Evolutionary conservation across 1,140 invertebrate genomes (phyloP).

Genomic region (Helicoverpa zea): DNA sequence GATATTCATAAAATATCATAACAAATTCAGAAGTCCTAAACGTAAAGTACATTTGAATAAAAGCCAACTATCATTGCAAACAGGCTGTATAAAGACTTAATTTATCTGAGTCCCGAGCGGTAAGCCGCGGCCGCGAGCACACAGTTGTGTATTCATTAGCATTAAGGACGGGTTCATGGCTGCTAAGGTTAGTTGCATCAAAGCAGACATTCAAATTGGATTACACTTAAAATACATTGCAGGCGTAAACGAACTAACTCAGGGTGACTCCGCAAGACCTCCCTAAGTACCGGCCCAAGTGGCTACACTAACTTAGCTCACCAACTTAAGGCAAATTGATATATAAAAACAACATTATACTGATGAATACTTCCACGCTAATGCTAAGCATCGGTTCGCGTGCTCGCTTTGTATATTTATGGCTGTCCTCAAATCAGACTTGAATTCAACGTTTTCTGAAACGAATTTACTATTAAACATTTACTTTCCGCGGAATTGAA

Average conservation of each 20-base stretch:
- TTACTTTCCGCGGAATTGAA: slow-evolving; percentile 3
- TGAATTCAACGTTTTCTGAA: slow-evolving; percentile 31
- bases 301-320: neutral
- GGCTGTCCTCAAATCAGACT: slow-evolving; percentile 19
- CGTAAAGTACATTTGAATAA: slow-evolving; percentile 44
- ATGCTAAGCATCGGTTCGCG: slow-evolving; percentile 59
- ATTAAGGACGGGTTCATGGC: slow-evolving; percentile 51
- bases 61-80: slow-evolving; percentile 49
- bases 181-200: slow-evolving; percentile 46
- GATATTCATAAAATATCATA: neutral
- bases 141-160: slow-evolving; percentile 48
- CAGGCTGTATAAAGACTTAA: slow-evolving; percentile 47
- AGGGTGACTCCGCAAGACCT: neutral
- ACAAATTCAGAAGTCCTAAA: slow-evolving; percentile 30
- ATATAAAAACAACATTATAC: slow-evolving; percentile 17
- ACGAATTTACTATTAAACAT: slow-evolving; percentile 20
- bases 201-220: slow-evolving; percentile 52
- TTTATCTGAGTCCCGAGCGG: slow-evolving; percentile 47
- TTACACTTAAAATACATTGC: slow-evolving; percentile 39
- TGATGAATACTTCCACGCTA: slow-evolving; percentile 26
- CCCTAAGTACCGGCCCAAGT: neutral
- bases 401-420: slow-evolving; percentile 41
- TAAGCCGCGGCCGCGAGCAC: slow-evolving; percentile 45
- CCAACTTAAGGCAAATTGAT: slow-evolving; percentile 16
- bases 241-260: slow-evolving; percentile 1